Percentiles rank a stretch among this genome's conserved stretches.
Conservation (phyloP, 2,888 invertebrate genomes). For the Melinaea marsaeus region DNA sequence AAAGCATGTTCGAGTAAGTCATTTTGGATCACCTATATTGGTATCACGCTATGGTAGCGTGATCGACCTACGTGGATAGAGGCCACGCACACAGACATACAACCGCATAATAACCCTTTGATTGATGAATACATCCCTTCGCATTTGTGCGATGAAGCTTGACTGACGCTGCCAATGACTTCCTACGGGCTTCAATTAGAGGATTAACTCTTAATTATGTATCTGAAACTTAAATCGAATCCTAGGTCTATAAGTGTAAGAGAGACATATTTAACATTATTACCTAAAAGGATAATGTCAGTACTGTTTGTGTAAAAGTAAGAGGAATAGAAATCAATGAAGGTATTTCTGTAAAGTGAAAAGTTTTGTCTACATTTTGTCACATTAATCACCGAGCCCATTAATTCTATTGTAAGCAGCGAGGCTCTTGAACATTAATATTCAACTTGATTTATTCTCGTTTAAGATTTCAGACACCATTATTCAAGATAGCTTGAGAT, state of each 20-base stretch:
- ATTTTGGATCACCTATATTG: slow-evolving; percentile 14
- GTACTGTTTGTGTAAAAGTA: no score
- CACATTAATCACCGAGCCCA: slow-evolving; percentile 22
- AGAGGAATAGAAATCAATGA: neutral
- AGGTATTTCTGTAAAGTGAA: slow-evolving; percentile 6
- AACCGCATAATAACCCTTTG: slow-evolving; percentile 42
- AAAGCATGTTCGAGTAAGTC: slow-evolving; percentile 18
- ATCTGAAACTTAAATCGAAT: neutral
- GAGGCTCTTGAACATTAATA: slow-evolving; percentile 32
- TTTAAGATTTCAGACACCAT: slow-evolving; percentile 27
- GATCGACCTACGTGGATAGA: slow-evolving; percentile 27
- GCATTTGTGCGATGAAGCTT: slow-evolving; percentile 32
- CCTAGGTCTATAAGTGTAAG: neutral
- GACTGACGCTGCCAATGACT: slow-evolving; percentile 34
- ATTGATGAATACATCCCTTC: slow-evolving; percentile 43
- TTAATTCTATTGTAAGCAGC: slow-evolving; percentile 26
- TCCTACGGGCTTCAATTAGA: slow-evolving; percentile 28
- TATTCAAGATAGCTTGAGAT: slow-evolving; percentile 31
- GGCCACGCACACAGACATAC: slow-evolving; percentile 32
- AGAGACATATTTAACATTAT: neutral
- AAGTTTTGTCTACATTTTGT: slow-evolving; percentile 16
- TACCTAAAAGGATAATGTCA: no score
- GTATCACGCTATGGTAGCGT: slow-evolving; percentile 27
- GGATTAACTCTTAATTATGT: slow-evolving; percentile 19
- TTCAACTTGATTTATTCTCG: slow-evolving; percentile 35